Evolutionary conservation across 1,140 invertebrate species (phyloP), one percentile per base, ranked within the genome.

Genomic region (Cydia fagiglandana): DNA sequence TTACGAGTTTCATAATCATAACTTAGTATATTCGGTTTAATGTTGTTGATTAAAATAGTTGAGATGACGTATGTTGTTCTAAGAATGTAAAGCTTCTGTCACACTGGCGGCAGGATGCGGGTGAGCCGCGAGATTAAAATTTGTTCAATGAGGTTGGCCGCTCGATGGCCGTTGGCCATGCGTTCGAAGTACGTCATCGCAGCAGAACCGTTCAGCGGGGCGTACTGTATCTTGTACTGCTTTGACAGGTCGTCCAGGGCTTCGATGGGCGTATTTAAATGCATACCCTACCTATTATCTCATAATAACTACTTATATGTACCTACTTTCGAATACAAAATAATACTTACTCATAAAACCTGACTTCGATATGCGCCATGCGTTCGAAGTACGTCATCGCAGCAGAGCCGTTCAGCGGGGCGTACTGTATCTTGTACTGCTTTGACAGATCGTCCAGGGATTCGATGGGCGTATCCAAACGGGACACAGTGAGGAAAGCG

Each of bases 211-310:
- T 97, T 95, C 0, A 97, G 86, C 0, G 98, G 98, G 0, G 98
- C 97, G 88, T 97, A 87, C 98, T 98, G 86, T 98, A 98, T 97
- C 87, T 98, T 98, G 86, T 98, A 98, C 87, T 99, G 98, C 85
- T 98, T 98, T 24, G 97, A 96, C 9, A 99, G 93, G 89, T 99
- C 98, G 80, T 99, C 98, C 75, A 99, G 91, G 0, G 97, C 97
- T 84, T 98, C 98, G 61, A 99, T 97, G 0, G 97, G 97, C 0
- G 97, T 97, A 78, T 99, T 98, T 83, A 98, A 30, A 30, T 30
- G 30, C 30, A 30, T 1, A 24, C 24, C 24, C 24, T 30, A 30
- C 30, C 30, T 30, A 30, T 30, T 30, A 30, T 30, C 30, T 30
- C 30, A 24, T 24, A 30, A 30, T 4, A 30, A 30, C 30, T 30